These are phyloP conservation scores for Catagonus wagneri DNA, from an alignment of 2,113 vertebrate genomes.

Conservation along the genomic window DNA sequence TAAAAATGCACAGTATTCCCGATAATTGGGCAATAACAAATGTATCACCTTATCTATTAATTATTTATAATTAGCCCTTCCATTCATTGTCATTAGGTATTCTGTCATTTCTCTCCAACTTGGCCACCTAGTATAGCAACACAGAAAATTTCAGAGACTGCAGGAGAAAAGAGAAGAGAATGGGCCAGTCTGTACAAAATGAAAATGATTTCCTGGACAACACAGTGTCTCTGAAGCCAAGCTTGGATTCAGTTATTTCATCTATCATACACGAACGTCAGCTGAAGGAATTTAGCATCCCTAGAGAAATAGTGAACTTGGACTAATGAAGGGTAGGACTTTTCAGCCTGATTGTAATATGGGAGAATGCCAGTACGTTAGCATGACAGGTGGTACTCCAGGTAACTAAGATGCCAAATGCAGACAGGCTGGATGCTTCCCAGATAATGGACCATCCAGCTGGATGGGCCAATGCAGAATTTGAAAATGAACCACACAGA, in stretches of 20 bases:
- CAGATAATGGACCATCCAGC: neutral
- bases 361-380: neutral
- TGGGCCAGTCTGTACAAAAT: neutral
- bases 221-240: rapidly evolving
- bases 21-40: neutral
- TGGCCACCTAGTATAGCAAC: neutral
- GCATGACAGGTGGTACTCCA: neutral
- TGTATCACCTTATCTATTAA: neutral
- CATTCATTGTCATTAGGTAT: neutral
- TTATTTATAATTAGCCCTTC: neutral
- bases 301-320: neutral
- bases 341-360: neutral
- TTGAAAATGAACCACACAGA: neutral
- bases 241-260: neutral
- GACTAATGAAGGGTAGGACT: neutral
- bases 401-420: neutral
- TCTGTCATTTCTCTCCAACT: neutral
- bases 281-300: neutral
- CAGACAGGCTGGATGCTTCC: neutral
- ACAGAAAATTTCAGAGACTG: neutral
- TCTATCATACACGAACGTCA: neutral
- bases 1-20: neutral
- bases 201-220: neutral
- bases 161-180: neutral
- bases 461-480: neutral